Evolutionary conservation across 2,888 invertebrate species (phyloP), one percentile per base, ranked within the genome.

Genomic region (Dolichopus griseipennis): DNA sequence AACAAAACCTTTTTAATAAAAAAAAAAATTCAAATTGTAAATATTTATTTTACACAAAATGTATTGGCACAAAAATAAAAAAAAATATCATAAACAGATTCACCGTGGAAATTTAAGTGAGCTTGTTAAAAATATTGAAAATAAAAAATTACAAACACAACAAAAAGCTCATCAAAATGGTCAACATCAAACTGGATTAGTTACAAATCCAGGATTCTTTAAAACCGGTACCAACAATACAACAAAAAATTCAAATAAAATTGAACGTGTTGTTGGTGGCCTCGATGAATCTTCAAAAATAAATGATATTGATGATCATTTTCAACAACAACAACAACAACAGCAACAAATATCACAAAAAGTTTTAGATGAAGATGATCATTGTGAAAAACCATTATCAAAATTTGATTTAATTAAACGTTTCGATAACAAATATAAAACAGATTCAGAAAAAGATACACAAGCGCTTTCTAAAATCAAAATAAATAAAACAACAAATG

Each of bases 391-490:
- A 62, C 68, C 72, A 34, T 71, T 75, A 37, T 71, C 75, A 69
- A 86, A 87, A 21, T 84, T 84, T 77, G 86, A 87, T 74, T 78
- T 87, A 18, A 85, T 88, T 64, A 87, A 86, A 76, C 87, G 86
- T 72, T 85, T 88, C 79, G 88, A 88, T 74, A 84, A 83, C 70
- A 81, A 81, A 73, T 79, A 79, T 61, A 79, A 79, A 72, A 77
- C 74, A 61, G 79, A 80, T 69, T 75, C 77, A 1, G 80, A 81
- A 65, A 72, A 72, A 65, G 72, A 68, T 64, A 65, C 34, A 62
- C 64, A 21, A 18, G 43, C 10, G 63, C 61, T 65, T 52, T 65
- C 27, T n/a, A 68, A 67, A 65, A 65, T 27, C 37, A 64, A 69
- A 65, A 65, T 70, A 66, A 66, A 69, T 71, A 20, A 34, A 18